Conservation (phyloP, 2,888 invertebrate genomes). For the Cremastobaeus sp. region DNA sequence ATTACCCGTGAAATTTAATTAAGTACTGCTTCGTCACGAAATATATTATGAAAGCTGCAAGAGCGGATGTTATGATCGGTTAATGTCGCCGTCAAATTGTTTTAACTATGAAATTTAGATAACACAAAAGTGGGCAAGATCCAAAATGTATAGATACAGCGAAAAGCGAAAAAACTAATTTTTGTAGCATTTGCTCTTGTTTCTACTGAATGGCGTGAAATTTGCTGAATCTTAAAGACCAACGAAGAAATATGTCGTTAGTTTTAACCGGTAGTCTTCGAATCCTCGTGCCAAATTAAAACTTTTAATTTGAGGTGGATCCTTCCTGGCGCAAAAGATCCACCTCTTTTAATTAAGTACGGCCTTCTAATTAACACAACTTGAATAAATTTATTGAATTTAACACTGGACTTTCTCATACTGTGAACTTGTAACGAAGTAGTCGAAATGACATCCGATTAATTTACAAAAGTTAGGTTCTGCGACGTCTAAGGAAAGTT, state of each 20-base stretch:
- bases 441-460: conserved; percentile 53
- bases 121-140: not conserved
- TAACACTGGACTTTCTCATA: conserved; percentile 57
- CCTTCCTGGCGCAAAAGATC: conserved; percentile 45
- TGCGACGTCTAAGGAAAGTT: conserved; percentile 31
- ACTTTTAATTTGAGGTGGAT: conserved; percentile 40
- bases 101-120: no score
- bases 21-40: no score
- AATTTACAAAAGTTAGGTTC: conserved; percentile 53
- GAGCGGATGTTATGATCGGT: no score
- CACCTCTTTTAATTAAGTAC: conserved; percentile 59
- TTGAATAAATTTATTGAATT: conserved; percentile 60
- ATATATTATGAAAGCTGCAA: no score
- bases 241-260: conserved; percentile 41
- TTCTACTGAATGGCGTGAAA: conserved; percentile 17
- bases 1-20: no score
- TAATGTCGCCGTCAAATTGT: no score
- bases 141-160: conserved; percentile 7
- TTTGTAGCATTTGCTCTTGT: conserved; percentile 16
- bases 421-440: conserved; percentile 60
- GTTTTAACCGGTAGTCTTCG: conserved; percentile 42
- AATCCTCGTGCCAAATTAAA: conserved; percentile 51
- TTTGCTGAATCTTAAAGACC: conserved; percentile 32
- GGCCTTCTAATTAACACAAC: conserved; percentile 55
- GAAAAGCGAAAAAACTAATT: no score